A percentile compares a stretch with the other conserved stretches of the same genome.
Evolutionary conservation across 2,797 vertebrate species (phyloP).

Genomic region (Pitangus sulphuratus): DNA sequence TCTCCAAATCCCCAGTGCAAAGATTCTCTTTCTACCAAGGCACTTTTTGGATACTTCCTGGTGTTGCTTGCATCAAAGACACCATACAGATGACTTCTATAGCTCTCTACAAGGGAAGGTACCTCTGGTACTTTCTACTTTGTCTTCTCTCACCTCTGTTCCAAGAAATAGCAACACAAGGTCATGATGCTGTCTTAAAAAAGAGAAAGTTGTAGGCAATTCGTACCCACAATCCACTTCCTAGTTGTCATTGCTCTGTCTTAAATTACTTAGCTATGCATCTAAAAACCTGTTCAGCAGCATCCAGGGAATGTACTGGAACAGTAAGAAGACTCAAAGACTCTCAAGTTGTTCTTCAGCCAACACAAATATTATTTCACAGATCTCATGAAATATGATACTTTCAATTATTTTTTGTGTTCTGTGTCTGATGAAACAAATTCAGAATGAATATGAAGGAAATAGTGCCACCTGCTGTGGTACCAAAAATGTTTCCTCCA

Average conservation of each 20-base stretch:
- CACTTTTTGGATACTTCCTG: background rate
- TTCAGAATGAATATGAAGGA: background rate
- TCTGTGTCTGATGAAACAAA: background rate
- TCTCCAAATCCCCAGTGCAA: background rate
- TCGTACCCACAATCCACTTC: background rate
- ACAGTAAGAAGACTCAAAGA: background rate
- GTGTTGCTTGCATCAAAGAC: background rate
- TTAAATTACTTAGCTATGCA: background rate
- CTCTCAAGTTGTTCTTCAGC: background rate
- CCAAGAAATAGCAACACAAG: background rate
- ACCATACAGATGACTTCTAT: background rate
- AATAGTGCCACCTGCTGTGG: constrained; percentile 46
- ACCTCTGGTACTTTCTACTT: background rate
- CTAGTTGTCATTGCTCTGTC: background rate
- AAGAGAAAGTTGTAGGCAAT: background rate
- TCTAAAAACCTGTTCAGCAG: background rate
- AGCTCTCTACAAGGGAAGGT: background rate
- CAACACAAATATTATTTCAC: background rate
- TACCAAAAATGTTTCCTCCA: background rate
- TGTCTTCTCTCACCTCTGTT: background rate
- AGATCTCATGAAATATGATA: background rate
- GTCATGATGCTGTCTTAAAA: background rate
- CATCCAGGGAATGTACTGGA: background rate
- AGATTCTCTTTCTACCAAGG: background rate
- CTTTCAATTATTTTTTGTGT: background rate